Conservation (phyloP, 1,140 invertebrate species). For the Drosophila kanapiae region DNA sequence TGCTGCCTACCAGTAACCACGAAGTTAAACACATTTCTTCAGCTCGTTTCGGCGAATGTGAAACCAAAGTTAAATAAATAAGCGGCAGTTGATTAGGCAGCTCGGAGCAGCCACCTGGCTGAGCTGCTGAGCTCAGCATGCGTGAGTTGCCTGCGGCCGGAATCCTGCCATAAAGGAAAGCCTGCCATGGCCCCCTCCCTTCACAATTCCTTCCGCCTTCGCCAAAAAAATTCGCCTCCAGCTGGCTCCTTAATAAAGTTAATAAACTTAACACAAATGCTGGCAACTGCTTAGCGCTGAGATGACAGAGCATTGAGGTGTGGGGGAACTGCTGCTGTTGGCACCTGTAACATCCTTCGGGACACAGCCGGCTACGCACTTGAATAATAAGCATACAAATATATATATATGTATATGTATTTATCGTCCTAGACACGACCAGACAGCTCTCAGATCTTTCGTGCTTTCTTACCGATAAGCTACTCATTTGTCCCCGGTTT, state of each 20-base stretch:
- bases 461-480: neutral
- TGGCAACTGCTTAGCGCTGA: constrained; percentile 51
- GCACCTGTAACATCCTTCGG: constrained; percentile 66
- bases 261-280: constrained; percentile 71
- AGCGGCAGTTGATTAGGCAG: constrained; percentile 76
- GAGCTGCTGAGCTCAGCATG: constrained; percentile 51
- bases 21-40: constrained; percentile 44
- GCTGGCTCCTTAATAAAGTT: constrained; percentile 61
- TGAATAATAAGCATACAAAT: constrained; percentile 68
- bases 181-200: neutral
- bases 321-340: constrained; percentile 27
- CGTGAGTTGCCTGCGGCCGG: constrained; percentile 49
- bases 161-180: constrained; percentile 4
- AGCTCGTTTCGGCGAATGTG: constrained; percentile 60
- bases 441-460: constrained; percentile 10
- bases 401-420: constrained; percentile 26
- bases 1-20: neutral
- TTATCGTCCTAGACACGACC: constrained; percentile 53
- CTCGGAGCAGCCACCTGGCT: constrained; percentile 9
- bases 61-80: constrained; percentile 81
- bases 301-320: constrained; percentile 3
- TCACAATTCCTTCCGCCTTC: neutral
- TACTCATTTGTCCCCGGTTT: constrained; percentile 3
- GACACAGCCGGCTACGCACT: constrained; percentile 62
- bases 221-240: constrained; percentile 3